Base-by-base conservation (phyloP, 2,113 vertebrate genomes). In the Siniperca chuatsi region DNA sequence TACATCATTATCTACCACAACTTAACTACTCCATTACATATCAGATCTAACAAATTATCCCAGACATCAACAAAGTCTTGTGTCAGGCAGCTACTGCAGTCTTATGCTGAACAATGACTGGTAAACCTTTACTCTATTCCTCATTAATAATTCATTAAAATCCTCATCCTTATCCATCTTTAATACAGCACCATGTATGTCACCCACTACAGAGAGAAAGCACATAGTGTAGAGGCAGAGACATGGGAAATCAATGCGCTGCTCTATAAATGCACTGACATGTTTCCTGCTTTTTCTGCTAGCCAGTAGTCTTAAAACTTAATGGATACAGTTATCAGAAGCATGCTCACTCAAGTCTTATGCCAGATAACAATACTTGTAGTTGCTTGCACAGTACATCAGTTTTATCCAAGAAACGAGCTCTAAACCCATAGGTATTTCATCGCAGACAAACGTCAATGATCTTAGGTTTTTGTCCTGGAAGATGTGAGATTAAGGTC, bases 71-170 rank as follows among this genome's bases (percentile, higher is more conserved):
- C 42, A 75, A 75, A 65, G 57, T 48, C n/a, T 15, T 25, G 42
- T 58, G 25, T 68, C n/a, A 16, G 75, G 33, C 50, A 73, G 52
- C 72, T 33, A 42, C 52, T 68, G 23, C 62, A 35, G 23, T 42
- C 21, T 52, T 70, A 8, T 69, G 37, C 33, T 57, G 25, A 71
- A 79, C 79, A 91, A 88, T 81, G 75, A 75, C 61, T 42, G 35
- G 42, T 58, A 75, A 82, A 37, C 50, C 77, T 82, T 82, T 76
- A 87, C 52, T 61, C 83, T 67, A 62, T 29, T 11, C 65, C 71
- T 83, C 78, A 92, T 93, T 64, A 91, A 93, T 88, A 91, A 92
- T 81, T 80, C 50, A 91, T 82, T 37, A 68, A 71, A 62, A 83
- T 66, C 46, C 74, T 74, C 78, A 54, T 55, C 64, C 70, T 64